These are phyloP conservation scores for Drosophila multiciliata DNA, from an alignment of 2,888 invertebrate genomes.

Conservation along the genomic window DNA sequence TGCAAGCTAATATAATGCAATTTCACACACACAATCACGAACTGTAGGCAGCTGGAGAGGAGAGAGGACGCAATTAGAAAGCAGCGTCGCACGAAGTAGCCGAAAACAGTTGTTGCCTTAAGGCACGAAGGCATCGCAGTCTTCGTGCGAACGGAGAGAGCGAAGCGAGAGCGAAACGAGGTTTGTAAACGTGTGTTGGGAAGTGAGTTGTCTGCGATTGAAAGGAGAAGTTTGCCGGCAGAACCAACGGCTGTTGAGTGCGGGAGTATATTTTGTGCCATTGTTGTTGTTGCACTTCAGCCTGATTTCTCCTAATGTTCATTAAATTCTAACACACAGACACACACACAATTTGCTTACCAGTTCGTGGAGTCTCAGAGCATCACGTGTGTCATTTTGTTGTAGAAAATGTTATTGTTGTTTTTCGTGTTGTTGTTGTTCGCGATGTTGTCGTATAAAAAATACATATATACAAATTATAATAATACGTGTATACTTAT, in stretches of 20 bases:
- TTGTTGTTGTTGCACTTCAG: constrained; percentile 11
- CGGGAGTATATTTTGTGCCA: constrained; percentile 11
- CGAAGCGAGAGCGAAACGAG: constrained; percentile 1
- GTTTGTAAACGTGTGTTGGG: constrained; percentile 28
- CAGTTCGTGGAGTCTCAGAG: constrained; percentile 54
- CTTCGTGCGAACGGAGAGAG: constrained; percentile 48
- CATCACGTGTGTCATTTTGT: constrained; percentile 49
- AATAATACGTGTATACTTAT: constrained; percentile 71
- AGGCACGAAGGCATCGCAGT: constrained; percentile 53
- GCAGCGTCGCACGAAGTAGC: constrained; percentile 66
- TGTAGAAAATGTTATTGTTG: constrained; percentile 37
- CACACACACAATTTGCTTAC: constrained; percentile 39
- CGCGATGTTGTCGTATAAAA: constrained; percentile 72
- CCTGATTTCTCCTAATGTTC: constrained; percentile 34
- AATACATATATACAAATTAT: constrained; percentile 75
- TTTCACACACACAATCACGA: constrained; percentile 43
- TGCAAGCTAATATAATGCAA: constrained; percentile 70
- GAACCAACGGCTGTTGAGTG: constrained; percentile 23
- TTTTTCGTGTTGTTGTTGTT: constrained; percentile 50
- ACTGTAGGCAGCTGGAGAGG: constrained; percentile 26
- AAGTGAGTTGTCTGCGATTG: constrained; percentile 34
- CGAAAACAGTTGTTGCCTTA: constrained; percentile 37
- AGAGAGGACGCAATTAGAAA: constrained; percentile 73
- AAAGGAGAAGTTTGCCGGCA: constrained; percentile 47
- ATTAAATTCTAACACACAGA: constrained; percentile 19